Conservation (phyloP, 2,113 vertebrate species). For the Leptocoma aspasia region DNA sequence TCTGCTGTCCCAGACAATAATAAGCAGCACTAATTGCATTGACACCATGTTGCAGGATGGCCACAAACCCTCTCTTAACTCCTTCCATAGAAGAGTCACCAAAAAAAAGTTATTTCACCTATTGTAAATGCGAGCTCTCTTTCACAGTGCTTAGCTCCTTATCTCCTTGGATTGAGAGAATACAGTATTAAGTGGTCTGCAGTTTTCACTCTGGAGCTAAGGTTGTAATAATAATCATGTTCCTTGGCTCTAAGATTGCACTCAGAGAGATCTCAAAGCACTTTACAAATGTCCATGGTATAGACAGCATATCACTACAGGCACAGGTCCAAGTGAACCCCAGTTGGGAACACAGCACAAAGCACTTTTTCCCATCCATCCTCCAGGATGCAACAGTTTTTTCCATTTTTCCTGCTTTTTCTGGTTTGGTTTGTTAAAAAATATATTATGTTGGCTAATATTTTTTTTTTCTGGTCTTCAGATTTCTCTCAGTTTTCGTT, state of each 20-base stretch:
- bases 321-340: background rate
- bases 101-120: background rate
- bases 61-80: background rate
- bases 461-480: background rate
- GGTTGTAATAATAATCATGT: background rate
- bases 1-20: slow-evolving; percentile 29
- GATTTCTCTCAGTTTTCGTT: background rate
- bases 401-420: background rate
- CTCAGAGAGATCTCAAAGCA: background rate
- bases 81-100: background rate
- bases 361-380: background rate
- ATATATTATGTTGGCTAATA: background rate
- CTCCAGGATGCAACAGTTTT: background rate
- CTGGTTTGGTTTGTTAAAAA: background rate
- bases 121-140: background rate
- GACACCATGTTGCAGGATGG: background rate
- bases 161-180: background rate
- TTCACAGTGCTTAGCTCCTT: background rate
- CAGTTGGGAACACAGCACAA: background rate
- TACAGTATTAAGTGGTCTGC: background rate
- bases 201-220: background rate
- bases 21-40: slow-evolving; percentile 17
- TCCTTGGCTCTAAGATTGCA: background rate
- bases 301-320: background rate
- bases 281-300: background rate